A percentile compares a stretch with the other conserved stretches of the same genome.
phyloP scores from a whole-genome alignment of 2,113 vertebrate genomes.

The Perognathus longimembris region DNA sequence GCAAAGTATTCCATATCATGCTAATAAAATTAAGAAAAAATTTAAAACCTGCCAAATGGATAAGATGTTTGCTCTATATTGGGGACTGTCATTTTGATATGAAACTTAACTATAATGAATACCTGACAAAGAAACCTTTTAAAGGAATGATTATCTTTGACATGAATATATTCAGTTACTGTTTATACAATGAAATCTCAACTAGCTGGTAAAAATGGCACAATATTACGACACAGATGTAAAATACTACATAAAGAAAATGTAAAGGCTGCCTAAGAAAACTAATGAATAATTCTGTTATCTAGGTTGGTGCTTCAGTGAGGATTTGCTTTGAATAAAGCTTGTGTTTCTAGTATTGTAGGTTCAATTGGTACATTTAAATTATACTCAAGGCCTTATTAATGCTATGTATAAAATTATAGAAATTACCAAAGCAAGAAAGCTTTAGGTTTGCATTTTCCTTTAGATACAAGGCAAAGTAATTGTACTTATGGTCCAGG shows the following conservation, averaged over 20 bases:
- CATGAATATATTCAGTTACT: slow-evolving; percentile 82
- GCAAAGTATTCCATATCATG: slow-evolving; percentile 25
- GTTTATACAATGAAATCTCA: slow-evolving; percentile 84
- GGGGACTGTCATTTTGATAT: slow-evolving; percentile 87
- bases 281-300: slow-evolving; percentile 65
- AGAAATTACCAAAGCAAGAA: slow-evolving; percentile 60
- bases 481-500: slow-evolving; percentile 47
- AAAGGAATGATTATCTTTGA: slow-evolving; percentile 86
- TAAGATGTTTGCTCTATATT: slow-evolving; percentile 85
- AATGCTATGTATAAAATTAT: slow-evolving; percentile 61
- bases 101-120: slow-evolving; percentile 86
- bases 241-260: slow-evolving; percentile 70
- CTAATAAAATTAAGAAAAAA: slow-evolving; percentile 47
- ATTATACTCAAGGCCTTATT: slow-evolving; percentile 38
- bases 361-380: slow-evolving; percentile 8
- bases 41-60: slow-evolving; percentile 66
- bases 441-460: slow-evolving; percentile 43
- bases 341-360: not conserved
- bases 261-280: slow-evolving; percentile 65
- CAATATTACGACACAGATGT: slow-evolving; percentile 50
- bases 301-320: slow-evolving; percentile 4
- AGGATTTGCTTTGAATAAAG: slow-evolving; percentile 23
- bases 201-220: slow-evolving; percentile 79
- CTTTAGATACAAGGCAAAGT: slow-evolving; percentile 26
- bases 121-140: slow-evolving; percentile 87